These are phyloP conservation scores for Drosophila paracracens DNA, from an alignment of 2,888 invertebrate species.

Conservation along the genomic window DNA sequence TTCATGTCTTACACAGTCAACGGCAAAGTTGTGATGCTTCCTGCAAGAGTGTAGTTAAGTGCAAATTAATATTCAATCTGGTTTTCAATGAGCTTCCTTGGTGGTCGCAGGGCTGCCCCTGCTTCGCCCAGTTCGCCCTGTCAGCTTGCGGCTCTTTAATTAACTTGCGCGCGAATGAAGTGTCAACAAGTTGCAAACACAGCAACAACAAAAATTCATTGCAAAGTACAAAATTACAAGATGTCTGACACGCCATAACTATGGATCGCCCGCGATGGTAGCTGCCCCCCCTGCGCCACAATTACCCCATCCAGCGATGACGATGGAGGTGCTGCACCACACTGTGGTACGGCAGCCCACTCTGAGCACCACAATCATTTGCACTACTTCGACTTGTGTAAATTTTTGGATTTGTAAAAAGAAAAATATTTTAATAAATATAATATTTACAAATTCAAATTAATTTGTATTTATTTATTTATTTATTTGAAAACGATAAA, in stretches of 20 bases:
- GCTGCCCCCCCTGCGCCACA: slow-evolving; percentile 1
- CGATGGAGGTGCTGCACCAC: neutral
- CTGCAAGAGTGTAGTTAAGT: slow-evolving; percentile 13
- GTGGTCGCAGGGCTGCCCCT: slow-evolving; percentile 42
- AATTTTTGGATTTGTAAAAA: too few relatives aligned
- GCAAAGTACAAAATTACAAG: slow-evolving; percentile 73
- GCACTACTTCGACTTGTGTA: neutral
- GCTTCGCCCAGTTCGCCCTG: slow-evolving; percentile 2
- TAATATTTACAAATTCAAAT: too few relatives aligned
- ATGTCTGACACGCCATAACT: slow-evolving; percentile 77
- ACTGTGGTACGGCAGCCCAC: slow-evolving; percentile 22
- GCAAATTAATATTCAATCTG: slow-evolving; percentile 15
- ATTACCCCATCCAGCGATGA: slow-evolving; percentile 2
- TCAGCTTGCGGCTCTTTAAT: slow-evolving; percentile 72
- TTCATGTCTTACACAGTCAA: neutral
- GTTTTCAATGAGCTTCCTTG: slow-evolving; percentile 29
- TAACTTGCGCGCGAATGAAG: slow-evolving; percentile 84
- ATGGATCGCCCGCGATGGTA: slow-evolving; percentile 68
- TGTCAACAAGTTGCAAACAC: slow-evolving; percentile 83
- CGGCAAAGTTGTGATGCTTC: too few relatives aligned
- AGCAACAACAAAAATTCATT: slow-evolving; percentile 53
- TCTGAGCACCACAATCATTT: neutral
- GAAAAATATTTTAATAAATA: too few relatives aligned
- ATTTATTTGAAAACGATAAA: rapidly evolving
- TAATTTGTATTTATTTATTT: neutral